A percentile compares a stretch with the other conserved stretches of the same genome.
Conservation (phyloP, 2,113 vertebrate genomes). For the Circaetus gallicus region DNA sequence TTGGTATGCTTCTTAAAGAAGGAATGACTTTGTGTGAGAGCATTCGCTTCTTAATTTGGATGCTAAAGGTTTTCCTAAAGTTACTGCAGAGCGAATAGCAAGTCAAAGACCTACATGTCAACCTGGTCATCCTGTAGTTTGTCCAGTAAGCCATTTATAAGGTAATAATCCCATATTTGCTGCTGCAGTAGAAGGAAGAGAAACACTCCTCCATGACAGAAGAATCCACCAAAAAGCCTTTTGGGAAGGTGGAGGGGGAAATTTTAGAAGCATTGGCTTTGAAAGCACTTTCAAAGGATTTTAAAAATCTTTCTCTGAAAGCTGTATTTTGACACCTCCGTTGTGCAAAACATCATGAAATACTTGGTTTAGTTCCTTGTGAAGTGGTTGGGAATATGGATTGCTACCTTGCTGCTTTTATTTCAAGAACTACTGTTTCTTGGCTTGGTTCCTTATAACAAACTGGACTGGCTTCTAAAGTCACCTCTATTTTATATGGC, state of each 20-base stretch:
- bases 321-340: background rate
- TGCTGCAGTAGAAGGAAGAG: background rate
- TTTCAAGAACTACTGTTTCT: background rate
- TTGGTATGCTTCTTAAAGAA: background rate
- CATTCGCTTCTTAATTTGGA: background rate
- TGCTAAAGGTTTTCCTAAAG: background rate
- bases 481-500: background rate
- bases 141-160: background rate
- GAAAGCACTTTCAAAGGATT: background rate
- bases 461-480: background rate
- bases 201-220: background rate
- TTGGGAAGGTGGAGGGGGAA: background rate
- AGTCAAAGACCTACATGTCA: background rate
- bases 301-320: background rate
- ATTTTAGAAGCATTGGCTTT: background rate
- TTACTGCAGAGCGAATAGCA: background rate
- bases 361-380: background rate
- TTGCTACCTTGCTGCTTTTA: background rate
- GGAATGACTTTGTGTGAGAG: background rate
- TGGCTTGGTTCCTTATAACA: background rate
- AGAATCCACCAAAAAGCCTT: background rate
- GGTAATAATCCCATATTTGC: background rate
- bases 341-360: slow-evolving; percentile 10
- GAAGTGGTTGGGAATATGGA: background rate
- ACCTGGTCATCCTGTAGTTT: background rate